phyloP scores from a whole-genome alignment of 2,797 vertebrate species.

The Liasis olivaceus region DNA sequence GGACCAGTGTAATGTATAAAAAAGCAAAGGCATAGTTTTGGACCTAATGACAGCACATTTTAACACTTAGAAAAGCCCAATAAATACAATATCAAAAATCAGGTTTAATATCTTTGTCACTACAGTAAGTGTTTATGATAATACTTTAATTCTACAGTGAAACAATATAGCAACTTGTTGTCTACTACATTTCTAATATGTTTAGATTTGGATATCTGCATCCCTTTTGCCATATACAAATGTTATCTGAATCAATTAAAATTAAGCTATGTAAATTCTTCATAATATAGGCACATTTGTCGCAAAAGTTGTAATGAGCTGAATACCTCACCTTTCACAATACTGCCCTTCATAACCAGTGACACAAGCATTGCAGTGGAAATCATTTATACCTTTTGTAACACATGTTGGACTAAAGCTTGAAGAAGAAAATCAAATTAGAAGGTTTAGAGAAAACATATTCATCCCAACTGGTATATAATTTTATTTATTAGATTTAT shows the following conservation, averaged over 20 bases:
- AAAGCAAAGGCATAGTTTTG: not conserved
- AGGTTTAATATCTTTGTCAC: not conserved
- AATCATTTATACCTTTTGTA: conserved; percentile 78
- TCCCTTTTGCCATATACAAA: not conserved
- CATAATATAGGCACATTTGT: not conserved
- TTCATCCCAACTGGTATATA: not conserved
- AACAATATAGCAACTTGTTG: not conserved
- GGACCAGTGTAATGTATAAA: not conserved
- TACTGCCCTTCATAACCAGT: conserved; percentile 87
- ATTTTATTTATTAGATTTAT: not conserved
- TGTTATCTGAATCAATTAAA: not conserved
- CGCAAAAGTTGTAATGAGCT: not conserved
- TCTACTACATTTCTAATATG: not conserved
- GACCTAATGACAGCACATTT: not conserved
- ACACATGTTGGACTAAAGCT: conserved; percentile 93
- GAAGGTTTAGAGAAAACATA: conserved; percentile 8
- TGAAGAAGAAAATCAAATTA: conserved; percentile 40
- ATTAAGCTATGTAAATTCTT: not conserved
- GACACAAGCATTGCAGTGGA: conserved; percentile 84
- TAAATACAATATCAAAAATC: not conserved
- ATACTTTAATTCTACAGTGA: not conserved
- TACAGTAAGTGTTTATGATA: not conserved
- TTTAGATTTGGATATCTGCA: not conserved
- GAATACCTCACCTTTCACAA: conserved; percentile 83
- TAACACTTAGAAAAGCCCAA: not conserved